A percentile compares a stretch with the other conserved stretches of the same genome.
These are phyloP conservation scores for Lerema accius DNA, from an alignment of 1,140 invertebrate genomes.

Conservation along the genomic window DNA sequence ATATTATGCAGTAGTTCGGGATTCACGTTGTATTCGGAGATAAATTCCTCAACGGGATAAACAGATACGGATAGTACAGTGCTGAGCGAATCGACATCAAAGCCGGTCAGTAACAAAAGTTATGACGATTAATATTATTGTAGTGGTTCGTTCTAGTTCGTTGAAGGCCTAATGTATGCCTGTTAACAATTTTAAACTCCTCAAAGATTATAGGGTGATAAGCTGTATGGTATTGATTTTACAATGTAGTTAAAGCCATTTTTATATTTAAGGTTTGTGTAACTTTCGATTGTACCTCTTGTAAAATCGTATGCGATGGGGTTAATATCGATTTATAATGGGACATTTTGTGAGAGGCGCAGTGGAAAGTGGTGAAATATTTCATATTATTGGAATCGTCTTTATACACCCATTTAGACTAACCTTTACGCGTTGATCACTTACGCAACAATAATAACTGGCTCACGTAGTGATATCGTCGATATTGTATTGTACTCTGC, in stretches of 20 bases:
- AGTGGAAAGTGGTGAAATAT: background rate
- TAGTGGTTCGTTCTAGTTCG: constrained; percentile 24
- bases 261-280: constrained; percentile 2
- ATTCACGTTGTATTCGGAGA: too few relatives aligned
- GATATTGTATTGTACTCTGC: constrained; percentile 4
- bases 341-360: background rate
- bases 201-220: constrained; percentile 17
- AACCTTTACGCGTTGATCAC: constrained; percentile 4
- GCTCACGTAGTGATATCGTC: constrained; percentile 4
- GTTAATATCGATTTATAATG: background rate
- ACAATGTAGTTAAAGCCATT: constrained; percentile 17
- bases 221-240: constrained; percentile 13
- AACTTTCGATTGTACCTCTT: constrained; percentile 15
- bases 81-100: too few relatives aligned
- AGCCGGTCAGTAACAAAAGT: background rate
- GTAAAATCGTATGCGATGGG: background rate
- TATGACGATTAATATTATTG: constrained; percentile 5
- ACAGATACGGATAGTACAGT: too few relatives aligned
- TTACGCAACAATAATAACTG: background rate
- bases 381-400: constrained; percentile 1
- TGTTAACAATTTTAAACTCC: constrained; percentile 22
- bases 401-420: background rate
- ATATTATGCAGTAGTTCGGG: too few relatives aligned
- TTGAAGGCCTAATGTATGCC: constrained; percentile 26
- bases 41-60: too few relatives aligned